These are phyloP conservation scores for Alcis repandata DNA, from an alignment of 2,888 invertebrate species.

Conservation along the genomic window DNA sequence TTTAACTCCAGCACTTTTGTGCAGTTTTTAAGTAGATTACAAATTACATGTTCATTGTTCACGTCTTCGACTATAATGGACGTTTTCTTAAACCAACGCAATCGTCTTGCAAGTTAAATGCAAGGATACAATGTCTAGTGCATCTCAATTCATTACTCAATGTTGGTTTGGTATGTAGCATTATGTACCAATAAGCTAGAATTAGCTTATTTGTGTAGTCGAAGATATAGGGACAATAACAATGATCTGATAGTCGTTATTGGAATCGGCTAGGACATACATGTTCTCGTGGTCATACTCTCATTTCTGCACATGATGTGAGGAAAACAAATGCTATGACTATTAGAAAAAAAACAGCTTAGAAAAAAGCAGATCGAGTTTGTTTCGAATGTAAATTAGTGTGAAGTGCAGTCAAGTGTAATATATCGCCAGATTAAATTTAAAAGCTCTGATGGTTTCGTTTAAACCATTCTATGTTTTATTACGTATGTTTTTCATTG, in stretches of 20 bases:
- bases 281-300: too few relatives aligned
- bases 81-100: not conserved
- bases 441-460: not conserved
- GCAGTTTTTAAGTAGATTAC: not conserved
- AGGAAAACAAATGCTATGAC: too few relatives aligned
- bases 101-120: constrained; percentile 8
- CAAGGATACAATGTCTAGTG: not conserved
- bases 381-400: not conserved
- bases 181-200: not conserved
- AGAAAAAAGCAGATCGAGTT: too few relatives aligned
- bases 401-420: not conserved
- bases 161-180: constrained; percentile 2
- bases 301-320: too few relatives aligned
- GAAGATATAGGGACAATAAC: not conserved
- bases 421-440: not conserved
- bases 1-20: not conserved
- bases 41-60: not conserved
- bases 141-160: constrained; percentile 22
- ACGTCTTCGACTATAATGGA: not conserved
- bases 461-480: too few relatives aligned
- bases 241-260: too few relatives aligned
- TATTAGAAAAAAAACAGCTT: too few relatives aligned
- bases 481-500: too few relatives aligned
- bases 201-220: not conserved
- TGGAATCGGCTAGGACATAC: too few relatives aligned